Conservation (phyloP, 2,888 invertebrate species). For the Deroplatys truncata region DNA sequence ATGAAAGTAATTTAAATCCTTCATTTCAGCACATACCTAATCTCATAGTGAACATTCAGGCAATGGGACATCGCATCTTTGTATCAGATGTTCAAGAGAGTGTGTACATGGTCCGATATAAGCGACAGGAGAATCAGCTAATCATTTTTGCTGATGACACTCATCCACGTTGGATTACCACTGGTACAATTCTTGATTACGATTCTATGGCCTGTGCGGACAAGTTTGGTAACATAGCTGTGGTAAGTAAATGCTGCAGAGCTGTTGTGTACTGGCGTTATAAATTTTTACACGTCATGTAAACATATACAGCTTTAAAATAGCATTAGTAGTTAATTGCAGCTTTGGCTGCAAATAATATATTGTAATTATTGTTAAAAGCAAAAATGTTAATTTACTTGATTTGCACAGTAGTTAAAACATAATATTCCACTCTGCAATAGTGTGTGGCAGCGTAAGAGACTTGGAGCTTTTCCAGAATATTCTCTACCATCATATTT, state of each 20-base stretch:
- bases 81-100: conserved; percentile 97
- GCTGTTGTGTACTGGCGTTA: no score
- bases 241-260: conserved; percentile 54
- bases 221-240: conserved; percentile 94
- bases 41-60: conserved; percentile 87
- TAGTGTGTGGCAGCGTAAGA: no score
- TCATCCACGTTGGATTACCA: conserved; percentile 93
- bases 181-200: conserved; percentile 88
- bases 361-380: no score
- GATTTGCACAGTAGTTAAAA: no score
- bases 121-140: conserved; percentile 92
- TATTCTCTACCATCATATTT: no score
- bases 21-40: conserved; percentile 84
- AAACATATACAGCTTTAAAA: no score
- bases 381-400: no score
- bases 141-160: conserved; percentile 99
- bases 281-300: no score
- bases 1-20: background rate
- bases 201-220: conserved; percentile 95
- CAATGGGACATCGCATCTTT: conserved; percentile 90
- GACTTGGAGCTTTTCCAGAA: no score
- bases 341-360: no score
- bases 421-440: no score
- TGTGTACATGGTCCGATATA: conserved; percentile 92
- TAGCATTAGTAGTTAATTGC: no score